Evolutionary conservation across 2,888 invertebrate genomes (phyloP).

Genomic region (Drosophila silvestris): DNA sequence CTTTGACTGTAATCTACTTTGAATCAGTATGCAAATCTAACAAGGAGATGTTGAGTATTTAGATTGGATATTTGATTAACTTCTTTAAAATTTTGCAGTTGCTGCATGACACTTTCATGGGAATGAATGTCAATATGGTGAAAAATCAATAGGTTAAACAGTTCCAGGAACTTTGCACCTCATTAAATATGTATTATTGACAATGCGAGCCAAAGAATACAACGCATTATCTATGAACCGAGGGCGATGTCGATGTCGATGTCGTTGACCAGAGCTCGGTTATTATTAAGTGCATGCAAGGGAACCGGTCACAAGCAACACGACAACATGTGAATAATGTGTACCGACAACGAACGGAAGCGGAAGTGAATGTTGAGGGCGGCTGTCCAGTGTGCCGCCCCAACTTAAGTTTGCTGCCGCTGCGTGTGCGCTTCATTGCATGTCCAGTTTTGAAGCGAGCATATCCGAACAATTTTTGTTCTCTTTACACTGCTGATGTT

Average conservation of each 20-base stretch:
- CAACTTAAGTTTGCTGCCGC: constrained; percentile 26
- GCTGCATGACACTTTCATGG: neutral
- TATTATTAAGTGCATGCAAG: constrained; percentile 60
- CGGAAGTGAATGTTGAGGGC: constrained; percentile 57
- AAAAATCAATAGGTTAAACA: constrained; percentile 64
- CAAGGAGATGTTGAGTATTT: constrained; percentile 1
- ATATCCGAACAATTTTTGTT: constrained; percentile 45
- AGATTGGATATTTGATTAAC: constrained; percentile 37
- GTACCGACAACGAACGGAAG: constrained; percentile 51
- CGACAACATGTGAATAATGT: constrained; percentile 68
- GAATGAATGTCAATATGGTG: constrained; percentile 53
- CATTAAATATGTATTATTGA: constrained; percentile 69
- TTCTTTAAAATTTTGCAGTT: constrained; percentile 37
- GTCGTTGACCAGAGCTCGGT: constrained; percentile 64
- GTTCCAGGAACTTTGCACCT: constrained; percentile 60
- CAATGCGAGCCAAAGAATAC: constrained; percentile 30
- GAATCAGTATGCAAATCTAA: constrained; percentile 49
- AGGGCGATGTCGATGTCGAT: constrained; percentile 25
- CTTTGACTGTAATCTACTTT: constrained; percentile 33
- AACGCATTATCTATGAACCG: constrained; percentile 58
- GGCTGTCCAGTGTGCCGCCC: constrained; percentile 13
- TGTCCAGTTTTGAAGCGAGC: constrained; percentile 42
- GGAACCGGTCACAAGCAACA: constrained; percentile 31
- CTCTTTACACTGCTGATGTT: constrained; percentile 47
- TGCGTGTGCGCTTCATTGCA: constrained; percentile 67